Evolutionary conservation across 2,797 vertebrate genomes (phyloP).

Genomic region (Lophotriccus pileatus): DNA sequence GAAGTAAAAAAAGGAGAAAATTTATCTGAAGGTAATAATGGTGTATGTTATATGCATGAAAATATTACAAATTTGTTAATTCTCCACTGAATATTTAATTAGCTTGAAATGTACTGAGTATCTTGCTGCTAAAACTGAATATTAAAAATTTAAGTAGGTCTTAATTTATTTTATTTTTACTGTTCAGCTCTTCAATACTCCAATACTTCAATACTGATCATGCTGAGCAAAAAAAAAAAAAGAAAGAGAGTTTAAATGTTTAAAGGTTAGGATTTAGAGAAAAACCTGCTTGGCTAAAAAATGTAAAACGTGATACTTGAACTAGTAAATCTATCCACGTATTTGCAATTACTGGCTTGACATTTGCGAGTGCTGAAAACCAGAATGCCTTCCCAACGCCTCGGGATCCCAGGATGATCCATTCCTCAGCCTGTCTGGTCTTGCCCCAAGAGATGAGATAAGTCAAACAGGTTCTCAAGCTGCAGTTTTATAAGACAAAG

Average conservation of each 20-base stretch:
- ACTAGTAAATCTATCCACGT: background rate
- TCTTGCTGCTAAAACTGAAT: background rate
- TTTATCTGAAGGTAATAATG: background rate
- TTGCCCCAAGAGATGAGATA: background rate
- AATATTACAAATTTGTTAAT: background rate
- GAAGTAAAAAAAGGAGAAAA: background rate
- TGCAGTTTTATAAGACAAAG: background rate
- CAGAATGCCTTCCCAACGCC: background rate
- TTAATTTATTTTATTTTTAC: background rate
- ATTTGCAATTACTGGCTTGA: slow-evolving; percentile 22
- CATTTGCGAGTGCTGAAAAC: background rate
- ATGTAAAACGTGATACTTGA: background rate
- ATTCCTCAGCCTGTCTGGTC: slow-evolving; percentile 1
- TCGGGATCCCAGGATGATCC: background rate
- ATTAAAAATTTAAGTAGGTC: background rate
- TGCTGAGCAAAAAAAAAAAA: background rate
- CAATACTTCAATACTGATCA: background rate
- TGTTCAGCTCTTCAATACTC: background rate
- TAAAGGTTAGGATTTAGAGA: background rate
- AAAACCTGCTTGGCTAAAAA: background rate
- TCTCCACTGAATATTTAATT: background rate
- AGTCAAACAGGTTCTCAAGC: slow-evolving; percentile 2
- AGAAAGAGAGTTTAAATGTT: background rate
- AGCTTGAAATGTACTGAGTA: background rate
- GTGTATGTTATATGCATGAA: background rate